Percentiles rank a stretch among this genome's conserved stretches.
These are phyloP conservation scores for Planococcus citri DNA, from an alignment of 1,140 invertebrate genomes.

Conservation along the genomic window DNA sequence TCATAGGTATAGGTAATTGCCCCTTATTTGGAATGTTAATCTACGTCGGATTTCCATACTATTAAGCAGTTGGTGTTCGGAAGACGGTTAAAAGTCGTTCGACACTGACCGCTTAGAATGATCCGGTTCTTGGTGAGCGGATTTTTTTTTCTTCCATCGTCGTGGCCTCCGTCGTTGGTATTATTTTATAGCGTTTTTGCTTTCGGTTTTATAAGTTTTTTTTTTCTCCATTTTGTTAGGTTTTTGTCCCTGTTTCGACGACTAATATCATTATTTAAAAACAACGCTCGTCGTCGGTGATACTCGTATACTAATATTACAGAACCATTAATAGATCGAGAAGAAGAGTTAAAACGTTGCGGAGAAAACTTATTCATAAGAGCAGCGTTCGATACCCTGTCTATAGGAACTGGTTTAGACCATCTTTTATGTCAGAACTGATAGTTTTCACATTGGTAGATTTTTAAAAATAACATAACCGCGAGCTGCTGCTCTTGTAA, in stretches of 20 bases:
- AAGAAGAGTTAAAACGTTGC: neutral
- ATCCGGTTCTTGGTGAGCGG: neutral
- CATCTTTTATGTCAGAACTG: neutral
- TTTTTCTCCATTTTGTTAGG: neutral
- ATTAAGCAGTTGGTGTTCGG: constrained; percentile 6
- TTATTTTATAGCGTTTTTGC: too few species aligned
- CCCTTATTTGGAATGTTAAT: neutral
- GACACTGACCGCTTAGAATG: neutral
- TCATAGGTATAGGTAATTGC: neutral
- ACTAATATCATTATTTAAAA: constrained; percentile 8
- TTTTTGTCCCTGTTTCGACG: neutral
- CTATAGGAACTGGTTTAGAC: neutral
- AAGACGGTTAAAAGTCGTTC: constrained; percentile 6
- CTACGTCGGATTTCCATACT: neutral
- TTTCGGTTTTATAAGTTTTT: too few species aligned
- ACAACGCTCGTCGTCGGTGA: neutral
- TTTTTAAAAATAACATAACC: neutral
- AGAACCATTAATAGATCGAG: neutral
- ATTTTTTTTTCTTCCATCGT: neutral
- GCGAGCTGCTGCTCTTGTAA: neutral
- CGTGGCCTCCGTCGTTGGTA: too few species aligned
- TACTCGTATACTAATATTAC: too few species aligned
- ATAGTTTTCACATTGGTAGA: neutral
- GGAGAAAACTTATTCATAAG: neutral
- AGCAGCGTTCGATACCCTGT: neutral